Evolutionary conservation across 1,140 invertebrate genomes (phyloP).

Genomic region (Nomia melanderi): DNA sequence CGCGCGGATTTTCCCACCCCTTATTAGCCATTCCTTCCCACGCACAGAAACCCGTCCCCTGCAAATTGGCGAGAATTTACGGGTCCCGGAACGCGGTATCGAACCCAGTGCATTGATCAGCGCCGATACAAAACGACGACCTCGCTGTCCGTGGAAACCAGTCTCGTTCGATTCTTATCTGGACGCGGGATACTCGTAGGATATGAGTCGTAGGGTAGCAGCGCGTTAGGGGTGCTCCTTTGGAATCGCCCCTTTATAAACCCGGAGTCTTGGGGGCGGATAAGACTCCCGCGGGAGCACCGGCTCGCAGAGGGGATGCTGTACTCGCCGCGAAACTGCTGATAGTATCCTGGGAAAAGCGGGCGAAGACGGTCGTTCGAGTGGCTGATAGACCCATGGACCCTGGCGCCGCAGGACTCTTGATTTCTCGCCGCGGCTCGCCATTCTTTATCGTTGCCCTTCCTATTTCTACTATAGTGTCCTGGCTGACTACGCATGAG

Average conservation of each 20-base stretch:
- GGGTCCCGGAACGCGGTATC: constrained; percentile 28
- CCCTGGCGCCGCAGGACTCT: not conserved
- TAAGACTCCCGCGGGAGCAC: constrained; percentile 63
- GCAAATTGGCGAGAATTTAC: constrained; percentile 56
- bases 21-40: constrained; percentile 10
- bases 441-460: constrained; percentile 8
- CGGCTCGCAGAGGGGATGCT: constrained; percentile 59
- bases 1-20: not conserved
- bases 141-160: no score
- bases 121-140: constrained; percentile 37
- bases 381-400: constrained; percentile 27
- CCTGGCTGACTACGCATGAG: no score
- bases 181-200: not conserved
- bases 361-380: constrained; percentile 39
- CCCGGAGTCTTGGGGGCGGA: constrained; percentile 62
- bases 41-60: not conserved
- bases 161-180: constrained; percentile 60
- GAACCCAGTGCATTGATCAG: constrained; percentile 25
- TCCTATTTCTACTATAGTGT: no score
- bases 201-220: constrained; percentile 26
- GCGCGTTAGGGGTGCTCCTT: constrained; percentile 15
- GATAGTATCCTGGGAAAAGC: constrained; percentile 61
- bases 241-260: constrained; percentile 54
- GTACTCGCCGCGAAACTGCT: constrained; percentile 66
- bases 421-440: not conserved